Conservation (phyloP, 2,797 vertebrate genomes). For the Sarcophilus harrisii region DNA sequence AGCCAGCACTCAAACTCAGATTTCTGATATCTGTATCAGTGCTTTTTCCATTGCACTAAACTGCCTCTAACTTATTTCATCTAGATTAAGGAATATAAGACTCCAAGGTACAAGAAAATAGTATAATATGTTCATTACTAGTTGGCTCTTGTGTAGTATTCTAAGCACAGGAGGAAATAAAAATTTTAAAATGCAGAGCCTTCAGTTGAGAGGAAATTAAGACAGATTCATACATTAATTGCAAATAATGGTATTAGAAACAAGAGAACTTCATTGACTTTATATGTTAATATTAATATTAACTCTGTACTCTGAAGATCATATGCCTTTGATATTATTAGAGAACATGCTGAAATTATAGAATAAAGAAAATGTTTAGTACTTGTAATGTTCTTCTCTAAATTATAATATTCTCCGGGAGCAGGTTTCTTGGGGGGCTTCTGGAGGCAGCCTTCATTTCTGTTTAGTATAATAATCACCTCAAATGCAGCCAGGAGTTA, state of each 20-base stretch:
- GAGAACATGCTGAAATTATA: neutral
- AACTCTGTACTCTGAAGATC: neutral
- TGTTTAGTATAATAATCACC: too few relatives aligned
- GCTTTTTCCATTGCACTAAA: neutral
- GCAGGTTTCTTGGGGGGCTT: too few relatives aligned
- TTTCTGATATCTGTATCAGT: neutral
- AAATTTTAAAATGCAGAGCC: neutral
- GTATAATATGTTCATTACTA: neutral
- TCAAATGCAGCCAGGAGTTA: too few relatives aligned
- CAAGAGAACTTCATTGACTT: neutral
- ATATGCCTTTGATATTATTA: neutral
- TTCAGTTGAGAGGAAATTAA: neutral
- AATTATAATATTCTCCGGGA: too few relatives aligned
- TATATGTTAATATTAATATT: neutral
- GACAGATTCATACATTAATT: neutral
- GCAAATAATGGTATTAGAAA: neutral
- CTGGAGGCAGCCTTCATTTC: too few relatives aligned
- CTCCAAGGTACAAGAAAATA: neutral
- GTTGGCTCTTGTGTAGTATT: neutral
- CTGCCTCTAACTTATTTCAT: neutral
- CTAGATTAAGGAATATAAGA: neutral
- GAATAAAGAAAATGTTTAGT: neutral
- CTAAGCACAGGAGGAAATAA: neutral
- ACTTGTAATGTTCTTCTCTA: neutral
- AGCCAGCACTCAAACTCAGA: neutral